Conservation (phyloP, 2,113 vertebrate species). For the Marmota monax region DNA sequence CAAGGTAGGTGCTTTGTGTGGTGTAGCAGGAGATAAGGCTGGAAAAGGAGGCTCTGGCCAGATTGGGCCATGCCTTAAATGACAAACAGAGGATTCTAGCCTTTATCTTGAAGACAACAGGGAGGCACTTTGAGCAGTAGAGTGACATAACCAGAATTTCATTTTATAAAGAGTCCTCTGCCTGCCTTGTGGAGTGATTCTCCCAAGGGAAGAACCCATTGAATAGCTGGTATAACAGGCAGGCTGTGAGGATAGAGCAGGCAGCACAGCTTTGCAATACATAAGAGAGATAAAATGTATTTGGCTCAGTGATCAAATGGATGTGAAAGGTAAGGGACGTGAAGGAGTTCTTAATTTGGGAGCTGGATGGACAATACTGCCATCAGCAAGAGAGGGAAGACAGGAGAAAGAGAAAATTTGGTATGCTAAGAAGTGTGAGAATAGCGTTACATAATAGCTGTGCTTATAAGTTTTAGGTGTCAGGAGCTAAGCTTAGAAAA, state of each 20-base stretch:
- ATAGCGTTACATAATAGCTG: slow-evolving; percentile 14
- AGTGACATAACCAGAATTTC: slow-evolving; percentile 42
- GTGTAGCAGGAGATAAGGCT: not conserved
- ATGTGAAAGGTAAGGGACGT: slow-evolving; percentile 19
- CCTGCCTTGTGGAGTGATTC: slow-evolving; percentile 17
- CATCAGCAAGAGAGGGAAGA: slow-evolving; percentile 4
- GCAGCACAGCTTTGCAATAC: not conserved
- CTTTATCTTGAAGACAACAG: slow-evolving; percentile 35
- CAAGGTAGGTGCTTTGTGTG: not conserved
- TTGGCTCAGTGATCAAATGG: not conserved
- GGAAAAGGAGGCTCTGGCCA: slow-evolving; percentile 49
- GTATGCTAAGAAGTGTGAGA: not conserved
- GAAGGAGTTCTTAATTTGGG: slow-evolving; percentile 59
- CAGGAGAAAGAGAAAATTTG: slow-evolving; percentile 5
- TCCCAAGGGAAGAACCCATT: slow-evolving; percentile 26
- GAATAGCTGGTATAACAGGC: slow-evolving; percentile 18
- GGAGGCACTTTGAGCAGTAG: slow-evolving; percentile 39
- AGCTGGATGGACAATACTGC: slow-evolving; percentile 2
- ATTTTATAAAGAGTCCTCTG: slow-evolving; percentile 50
- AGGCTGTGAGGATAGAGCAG: not conserved
- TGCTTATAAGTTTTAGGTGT: slow-evolving; percentile 26
- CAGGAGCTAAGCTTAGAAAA: slow-evolving; percentile 28
- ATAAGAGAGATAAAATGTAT: not conserved
- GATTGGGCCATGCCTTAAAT: slow-evolving; percentile 32
- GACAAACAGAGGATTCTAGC: slow-evolving; percentile 35